Evolutionary conservation across 2,113 vertebrate species (phyloP), one percentile per base, ranked within the genome.

Genomic region (Microtus pennsylvanicus): DNA sequence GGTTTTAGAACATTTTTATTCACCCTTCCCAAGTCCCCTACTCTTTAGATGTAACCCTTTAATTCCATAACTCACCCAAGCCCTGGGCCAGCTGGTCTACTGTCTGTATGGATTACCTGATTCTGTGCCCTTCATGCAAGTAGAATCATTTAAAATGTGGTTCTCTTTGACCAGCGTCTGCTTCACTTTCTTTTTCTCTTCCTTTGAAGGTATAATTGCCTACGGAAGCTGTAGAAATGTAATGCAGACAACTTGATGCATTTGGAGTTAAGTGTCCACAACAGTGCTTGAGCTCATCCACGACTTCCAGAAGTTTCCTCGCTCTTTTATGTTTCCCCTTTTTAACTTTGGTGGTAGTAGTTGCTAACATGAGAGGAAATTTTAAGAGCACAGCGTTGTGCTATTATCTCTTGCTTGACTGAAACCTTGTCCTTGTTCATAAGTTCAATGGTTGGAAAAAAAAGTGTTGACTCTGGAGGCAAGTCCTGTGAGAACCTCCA

Each of bases 401-500:
- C 52, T 80, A 14, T 38, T 45, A 42, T 42, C 35, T 75, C 10
- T n/a, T 28, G 45, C 30, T 4, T 58, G 70, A 47, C 76, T 42
- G 33, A 63, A 45, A 24, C 26, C n/a, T 93, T 55, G 26, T 16
- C 19, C 28, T 17, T 67, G 22, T 10, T 12, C 35, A 35, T 87
- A 33, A 28, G 77, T 24, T 28, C 6, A 1, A 3, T 16, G 19
- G 38, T 21, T 16, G 21, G 10, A 50, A 85, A 65, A 24, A 58
- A 58, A 74, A 45, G 17, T 58, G 21, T 61, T 19, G 22, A 16
- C 7, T 86, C 28, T n/a, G 26, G 22, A 58, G 63, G 58, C n/a
- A 11, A 7, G 7, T 35, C 0, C 26, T 4, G 2, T 24, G 74
- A n/a, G 28, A 50, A 8, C 16, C 1, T 33, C 4, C 19, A 30